Percentiles rank a stretch among this genome's conserved stretches.
phyloP scores from a whole-genome alignment of 2,113 vertebrate species.

The Ochotona curzoniae region DNA sequence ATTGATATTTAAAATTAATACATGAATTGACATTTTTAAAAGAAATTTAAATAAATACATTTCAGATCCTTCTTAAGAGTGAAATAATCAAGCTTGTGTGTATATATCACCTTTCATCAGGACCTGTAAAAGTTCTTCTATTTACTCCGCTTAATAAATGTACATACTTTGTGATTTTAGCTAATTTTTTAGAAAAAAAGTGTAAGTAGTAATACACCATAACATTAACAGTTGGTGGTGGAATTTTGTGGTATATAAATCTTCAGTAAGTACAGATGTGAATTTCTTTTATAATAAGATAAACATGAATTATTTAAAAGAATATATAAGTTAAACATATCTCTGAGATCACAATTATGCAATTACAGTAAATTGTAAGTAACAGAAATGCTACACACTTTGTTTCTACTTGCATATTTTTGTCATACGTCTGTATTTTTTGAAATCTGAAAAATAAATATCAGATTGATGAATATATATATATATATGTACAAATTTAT shows the following conservation, averaged over 20 bases:
- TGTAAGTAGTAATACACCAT: background rate
- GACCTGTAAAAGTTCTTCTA: background rate
- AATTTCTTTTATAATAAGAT: conserved; percentile 1
- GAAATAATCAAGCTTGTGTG: background rate
- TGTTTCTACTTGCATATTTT: conserved; percentile 32
- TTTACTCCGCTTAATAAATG: conserved; percentile 56
- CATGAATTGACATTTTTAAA: conserved; percentile 23
- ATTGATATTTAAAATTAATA: background rate
- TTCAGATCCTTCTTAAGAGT: background rate
- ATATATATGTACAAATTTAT: conserved; percentile 47
- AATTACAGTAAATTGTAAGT: background rate
- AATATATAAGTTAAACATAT: conserved; percentile 2
- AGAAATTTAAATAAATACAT: background rate
- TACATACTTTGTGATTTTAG: background rate
- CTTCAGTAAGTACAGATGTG: background rate
- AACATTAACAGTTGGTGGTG: background rate
- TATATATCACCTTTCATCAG: background rate
- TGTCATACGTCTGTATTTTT: conserved; percentile 23
- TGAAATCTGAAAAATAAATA: conserved; percentile 17
- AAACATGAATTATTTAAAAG: background rate
- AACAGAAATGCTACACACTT: background rate
- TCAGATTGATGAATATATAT: background rate
- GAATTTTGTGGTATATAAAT: conserved; percentile 15
- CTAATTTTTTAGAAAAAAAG: background rate
- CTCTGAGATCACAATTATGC: background rate